Base-by-base conservation (phyloP, 2,113 vertebrate species). In the Donacobius atricapilla region DNA sequence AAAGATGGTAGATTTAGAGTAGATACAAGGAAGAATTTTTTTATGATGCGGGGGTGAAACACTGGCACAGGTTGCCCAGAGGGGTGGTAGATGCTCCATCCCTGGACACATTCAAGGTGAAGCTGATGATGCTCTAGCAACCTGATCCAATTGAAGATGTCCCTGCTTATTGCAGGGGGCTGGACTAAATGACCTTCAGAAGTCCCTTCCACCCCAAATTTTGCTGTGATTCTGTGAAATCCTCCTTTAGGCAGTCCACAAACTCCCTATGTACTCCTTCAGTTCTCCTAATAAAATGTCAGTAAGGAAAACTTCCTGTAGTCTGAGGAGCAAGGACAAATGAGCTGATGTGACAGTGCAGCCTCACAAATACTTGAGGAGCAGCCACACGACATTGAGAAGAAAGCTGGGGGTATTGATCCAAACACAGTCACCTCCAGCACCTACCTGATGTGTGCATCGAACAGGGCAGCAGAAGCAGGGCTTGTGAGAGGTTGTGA, bases 391-490 rank as follows among this genome's bases (percentile, higher is more conserved):
- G 22, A 22, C 39, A 27, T n/a, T 20, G 48, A 80, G 58, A 39
- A 23, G 58, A 19, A 56, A 6, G 56, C 44, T 60, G 51, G 19
- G 39, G 44, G 30, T 42, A 28, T 44, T 28, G 47, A 72, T 60
- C 14, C 11, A 28, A 45, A 4, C 8, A 33, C 24, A 21, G 13
- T 50, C 19, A 8, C 23, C 33, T 54, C 30, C 57, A 14, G 65
- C 12, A 2, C 3, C 0, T 14, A 0, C 8, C 23, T 40, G 54
- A 4, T 0, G 5, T 5, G 44, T 11, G 31, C 31, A 9, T 19
- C 7, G n/a, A 39, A 14, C 2, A 5, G 58, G 54, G 83, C 56
- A 16, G 25, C 31, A 48, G 51, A 2, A 18, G 33, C 4, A 7
- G 4, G n/a, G n/a, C n/a, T n/a, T n/a, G n/a, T n/a, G n/a, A n/a